Conservation (phyloP, 1,140 invertebrate genomes). For the Piezodorus guildinii region DNA sequence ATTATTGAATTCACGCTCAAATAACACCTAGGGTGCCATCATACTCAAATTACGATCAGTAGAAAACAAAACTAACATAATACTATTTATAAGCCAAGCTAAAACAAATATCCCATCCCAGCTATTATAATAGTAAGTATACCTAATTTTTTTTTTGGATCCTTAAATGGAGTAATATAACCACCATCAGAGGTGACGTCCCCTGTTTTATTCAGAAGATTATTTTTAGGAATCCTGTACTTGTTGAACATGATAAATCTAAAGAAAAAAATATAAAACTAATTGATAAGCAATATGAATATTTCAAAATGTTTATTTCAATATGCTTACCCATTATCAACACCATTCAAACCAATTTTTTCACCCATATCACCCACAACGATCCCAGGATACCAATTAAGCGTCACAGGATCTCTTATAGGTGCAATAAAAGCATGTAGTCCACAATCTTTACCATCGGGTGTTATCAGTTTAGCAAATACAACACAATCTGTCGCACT, state of each 20-base stretch:
- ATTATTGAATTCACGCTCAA: too few relatives aligned
- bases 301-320: neutral
- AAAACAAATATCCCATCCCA: too few relatives aligned
- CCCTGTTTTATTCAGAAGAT: constrained; percentile 73
- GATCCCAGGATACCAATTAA: constrained; percentile 57
- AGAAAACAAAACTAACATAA: too few relatives aligned
- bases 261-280: constrained; percentile 23
- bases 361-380: constrained; percentile 74
- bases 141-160: constrained; percentile 54
- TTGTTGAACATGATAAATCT: constrained; percentile 80
- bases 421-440: constrained; percentile 76
- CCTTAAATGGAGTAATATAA: constrained; percentile 58
- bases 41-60: too few relatives aligned
- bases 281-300: neutral
- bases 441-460: constrained; percentile 64
- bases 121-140: constrained; percentile 1
- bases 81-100: too few relatives aligned
- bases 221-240: constrained; percentile 67
- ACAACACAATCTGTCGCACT: constrained; percentile 74
- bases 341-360: constrained; percentile 75
- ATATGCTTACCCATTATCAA: constrained; percentile 66
- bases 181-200: constrained; percentile 74
- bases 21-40: too few relatives aligned
- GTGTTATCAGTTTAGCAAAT: constrained; percentile 77
- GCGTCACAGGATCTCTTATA: constrained; percentile 61